Conservation (phyloP, 2,797 vertebrate genomes). For the Enteromius radiatus region DNA sequence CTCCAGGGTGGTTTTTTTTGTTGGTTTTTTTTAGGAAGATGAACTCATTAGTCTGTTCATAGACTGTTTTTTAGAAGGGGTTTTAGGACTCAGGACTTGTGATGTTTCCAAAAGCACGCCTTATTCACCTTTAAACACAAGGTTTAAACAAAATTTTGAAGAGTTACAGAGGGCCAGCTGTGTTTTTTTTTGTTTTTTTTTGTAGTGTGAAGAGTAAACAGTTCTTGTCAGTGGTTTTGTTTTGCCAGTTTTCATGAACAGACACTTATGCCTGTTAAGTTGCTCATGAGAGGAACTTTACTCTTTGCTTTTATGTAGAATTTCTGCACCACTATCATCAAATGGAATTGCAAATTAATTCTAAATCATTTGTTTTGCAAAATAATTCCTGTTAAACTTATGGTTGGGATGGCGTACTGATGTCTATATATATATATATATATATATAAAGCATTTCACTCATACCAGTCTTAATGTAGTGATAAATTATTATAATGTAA, state of each 20-base stretch:
- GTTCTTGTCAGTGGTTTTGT: neutral
- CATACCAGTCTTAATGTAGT: neutral
- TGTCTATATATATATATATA: too few species aligned
- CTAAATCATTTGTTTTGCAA: neutral
- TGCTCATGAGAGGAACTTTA: neutral
- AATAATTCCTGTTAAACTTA: neutral
- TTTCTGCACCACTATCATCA: neutral
- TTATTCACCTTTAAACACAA: neutral
- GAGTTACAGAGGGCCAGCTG: neutral
- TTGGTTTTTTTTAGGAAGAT: constrained; percentile 24
- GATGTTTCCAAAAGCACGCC: neutral
- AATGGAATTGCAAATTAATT: neutral
- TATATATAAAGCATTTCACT: too few species aligned
- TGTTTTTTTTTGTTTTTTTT: neutral
- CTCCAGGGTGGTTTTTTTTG: constrained; percentile 27
- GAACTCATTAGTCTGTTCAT: constrained; percentile 57
- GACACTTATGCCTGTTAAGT: neutral
- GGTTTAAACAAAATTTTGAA: neutral
- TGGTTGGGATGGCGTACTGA: neutral
- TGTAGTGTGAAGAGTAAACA: neutral
- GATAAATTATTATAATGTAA: neutral
- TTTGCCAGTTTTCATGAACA: neutral
- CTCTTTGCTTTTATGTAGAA: neutral
- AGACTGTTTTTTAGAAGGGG: constrained; percentile 37
- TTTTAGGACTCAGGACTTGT: constrained; percentile 37